A percentile compares a stretch with the other conserved stretches of the same genome.
Conservation (phyloP, 37 sponge, comb jelly and placozoan species). For the Oopsacas minuta region DNA sequence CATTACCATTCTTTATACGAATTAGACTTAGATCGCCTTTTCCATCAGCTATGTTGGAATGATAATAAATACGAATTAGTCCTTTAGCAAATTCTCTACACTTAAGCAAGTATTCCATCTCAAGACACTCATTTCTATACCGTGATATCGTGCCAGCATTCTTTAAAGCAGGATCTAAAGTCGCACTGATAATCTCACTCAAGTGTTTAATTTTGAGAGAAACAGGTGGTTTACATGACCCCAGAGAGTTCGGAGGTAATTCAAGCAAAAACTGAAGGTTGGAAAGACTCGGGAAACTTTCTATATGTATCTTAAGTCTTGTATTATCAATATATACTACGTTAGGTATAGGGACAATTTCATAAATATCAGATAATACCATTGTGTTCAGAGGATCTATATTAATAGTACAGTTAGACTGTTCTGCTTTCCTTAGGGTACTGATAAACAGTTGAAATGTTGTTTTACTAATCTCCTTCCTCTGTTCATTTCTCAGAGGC, state of each 20-base stretch:
- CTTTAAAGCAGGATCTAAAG: neutral
- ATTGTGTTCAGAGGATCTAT: neutral
- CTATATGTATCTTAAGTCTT: neutral
- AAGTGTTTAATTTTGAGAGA: neutral
- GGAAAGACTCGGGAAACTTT: neutral
- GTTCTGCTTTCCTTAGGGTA: neutral
- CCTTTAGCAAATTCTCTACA: neutral
- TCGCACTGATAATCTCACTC: neutral
- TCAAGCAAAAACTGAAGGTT: neutral
- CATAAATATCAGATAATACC: neutral
- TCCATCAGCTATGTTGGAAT: neutral
- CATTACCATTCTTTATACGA: neutral
- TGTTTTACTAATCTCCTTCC: neutral
- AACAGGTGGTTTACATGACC: neutral
- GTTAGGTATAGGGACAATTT: neutral
- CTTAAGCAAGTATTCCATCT: neutral
- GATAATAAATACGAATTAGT: neutral
- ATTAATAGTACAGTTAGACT: neutral
- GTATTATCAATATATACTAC: constrained; percentile 5
- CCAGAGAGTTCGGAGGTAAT: neutral
- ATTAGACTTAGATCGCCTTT: neutral
- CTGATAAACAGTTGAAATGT: neutral
- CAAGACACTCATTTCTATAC: neutral
- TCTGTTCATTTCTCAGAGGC: neutral
- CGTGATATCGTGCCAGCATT: neutral